Base-by-base conservation (phyloP, 2,888 invertebrate genomes). In the Caenorhabditis sp. region DNA sequence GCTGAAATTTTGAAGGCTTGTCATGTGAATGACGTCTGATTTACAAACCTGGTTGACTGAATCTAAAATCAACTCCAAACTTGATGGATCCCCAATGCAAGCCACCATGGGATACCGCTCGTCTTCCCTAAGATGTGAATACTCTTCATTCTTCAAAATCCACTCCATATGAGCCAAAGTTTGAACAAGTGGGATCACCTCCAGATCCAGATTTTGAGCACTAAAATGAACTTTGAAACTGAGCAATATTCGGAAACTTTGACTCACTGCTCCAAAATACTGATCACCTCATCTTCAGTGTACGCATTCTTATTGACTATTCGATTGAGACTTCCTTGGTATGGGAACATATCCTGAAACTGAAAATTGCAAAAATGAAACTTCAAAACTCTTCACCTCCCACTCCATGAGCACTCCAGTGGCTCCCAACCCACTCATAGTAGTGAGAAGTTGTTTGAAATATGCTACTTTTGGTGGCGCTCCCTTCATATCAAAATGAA, bases 131-230 rank as follows among this genome's bases (percentile, higher is more conserved):
- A 95, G 93, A 75, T 95, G 94, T 72, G 94, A 93, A 90, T 94
- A 95, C 74, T 95, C 93, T 38, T 94, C 92, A 24, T 95, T 93
- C 91, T 96, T 96, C 63, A 96, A 93, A 0, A 95, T 94, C 93
- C 95, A 95, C 92, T 96, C 96, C 93, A 96, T 93, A 92, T 96
- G 96, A 0, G 96, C 96, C 92, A 96, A 96, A 0, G 96, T 95
- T 93, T 96, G 96, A 8, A 96, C 93, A 58, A 96, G 93, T 0
- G 96, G 96, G 88, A 96, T 95, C 0, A 95, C 94, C 82, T 94
- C 94, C 0, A 96, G 93, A 22, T 84, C 84, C 16, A 83, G n/a
- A 3, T 59, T 54, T 19, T 94, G 93, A 74, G 94, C 94, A 74
- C 88, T 89, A 28, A 61, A 88, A 59, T 28, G 24, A 41, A 51